These are phyloP conservation scores for Drosophila buzzatii DNA, from an alignment of 2,888 invertebrate genomes.

Conservation along the genomic window DNA sequence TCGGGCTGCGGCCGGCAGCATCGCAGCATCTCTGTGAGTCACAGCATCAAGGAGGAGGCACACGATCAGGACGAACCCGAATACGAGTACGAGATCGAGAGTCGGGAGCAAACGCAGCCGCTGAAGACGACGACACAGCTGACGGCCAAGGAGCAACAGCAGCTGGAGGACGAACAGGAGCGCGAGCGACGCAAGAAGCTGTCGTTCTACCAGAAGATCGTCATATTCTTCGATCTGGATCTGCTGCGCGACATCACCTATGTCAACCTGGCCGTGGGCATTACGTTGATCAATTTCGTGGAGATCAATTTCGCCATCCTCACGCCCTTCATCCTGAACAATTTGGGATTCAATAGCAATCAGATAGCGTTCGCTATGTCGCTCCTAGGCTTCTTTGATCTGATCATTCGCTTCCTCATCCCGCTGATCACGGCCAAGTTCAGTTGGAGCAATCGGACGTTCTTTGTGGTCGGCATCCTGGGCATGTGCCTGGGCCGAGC, in stretches of 20 bases:
- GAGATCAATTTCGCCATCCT: conserved; percentile 91
- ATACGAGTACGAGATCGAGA: conserved; percentile 18
- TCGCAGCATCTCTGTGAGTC: conserved; percentile 76
- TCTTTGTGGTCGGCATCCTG: conserved; percentile 89
- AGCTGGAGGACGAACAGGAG: conserved; percentile 65
- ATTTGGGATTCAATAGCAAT: conserved; percentile 86
- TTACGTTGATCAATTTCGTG: conserved; percentile 90
- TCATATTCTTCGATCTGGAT: conserved; percentile 90
- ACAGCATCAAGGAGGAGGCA: conserved; percentile 79
- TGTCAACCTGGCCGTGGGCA: conserved; percentile 89
- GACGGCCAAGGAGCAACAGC: conserved; percentile 54
- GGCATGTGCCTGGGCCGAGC: conserved; percentile 88
- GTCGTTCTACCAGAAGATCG: conserved; percentile 87
- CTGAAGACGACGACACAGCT: conserved; percentile 14
- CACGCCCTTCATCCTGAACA: conserved; percentile 90
- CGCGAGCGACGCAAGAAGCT: conserved; percentile 79
- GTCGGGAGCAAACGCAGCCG: conserved; percentile 17
- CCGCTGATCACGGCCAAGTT: conserved; percentile 89
- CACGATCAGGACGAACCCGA: conserved; percentile 42
- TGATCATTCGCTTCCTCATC: conserved; percentile 88
- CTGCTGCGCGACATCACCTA: conserved; percentile 89
- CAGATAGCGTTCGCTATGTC: conserved; percentile 90
- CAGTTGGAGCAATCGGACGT: conserved; percentile 89
- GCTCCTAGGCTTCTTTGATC: conserved; percentile 88
- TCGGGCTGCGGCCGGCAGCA: conserved; percentile 49